A percentile compares a stretch with the other conserved stretches of the same genome.
phyloP scores from a whole-genome alignment of 1,140 invertebrate genomes.

The Samia ricini region DNA sequence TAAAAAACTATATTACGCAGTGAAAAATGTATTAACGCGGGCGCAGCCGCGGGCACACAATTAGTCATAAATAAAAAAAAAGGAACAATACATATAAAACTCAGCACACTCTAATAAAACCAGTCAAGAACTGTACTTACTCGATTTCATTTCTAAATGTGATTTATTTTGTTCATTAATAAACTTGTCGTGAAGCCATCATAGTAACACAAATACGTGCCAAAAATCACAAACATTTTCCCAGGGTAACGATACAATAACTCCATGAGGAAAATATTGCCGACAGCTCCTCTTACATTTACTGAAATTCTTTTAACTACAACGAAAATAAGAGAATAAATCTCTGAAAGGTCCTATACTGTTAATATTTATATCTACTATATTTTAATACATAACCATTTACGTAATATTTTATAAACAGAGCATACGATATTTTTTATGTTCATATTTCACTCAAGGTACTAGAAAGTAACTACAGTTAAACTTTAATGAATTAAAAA shows the following conservation, averaged over 20 bases:
- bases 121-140: not conserved
- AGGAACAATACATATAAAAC: too few relatives aligned
- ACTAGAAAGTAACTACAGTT: too few relatives aligned
- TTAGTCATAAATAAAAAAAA: too few relatives aligned
- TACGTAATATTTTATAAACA: too few relatives aligned
- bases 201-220: conserved; percentile 23
- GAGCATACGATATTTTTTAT: not conserved
- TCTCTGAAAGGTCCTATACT: not conserved
- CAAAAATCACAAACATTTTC: conserved; percentile 25
- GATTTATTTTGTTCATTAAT: conserved; percentile 37
- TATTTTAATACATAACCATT: too few relatives aligned
- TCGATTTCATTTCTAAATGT: not conserved
- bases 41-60: too few relatives aligned
- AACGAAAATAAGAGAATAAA: conserved; percentile 6
- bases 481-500: too few relatives aligned
- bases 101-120: too few relatives aligned
- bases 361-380: not conserved
- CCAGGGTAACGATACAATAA: conserved; percentile 9
- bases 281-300: not conserved
- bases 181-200: conserved; percentile 19
- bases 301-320: conserved; percentile 9
- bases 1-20: too few relatives aligned
- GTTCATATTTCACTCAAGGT: too few relatives aligned
- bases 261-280: conserved; percentile 5
- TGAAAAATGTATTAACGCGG: too few relatives aligned